Base-by-base conservation (phyloP, 2,797 vertebrate genomes). In the Muscicapa striata region DNA sequence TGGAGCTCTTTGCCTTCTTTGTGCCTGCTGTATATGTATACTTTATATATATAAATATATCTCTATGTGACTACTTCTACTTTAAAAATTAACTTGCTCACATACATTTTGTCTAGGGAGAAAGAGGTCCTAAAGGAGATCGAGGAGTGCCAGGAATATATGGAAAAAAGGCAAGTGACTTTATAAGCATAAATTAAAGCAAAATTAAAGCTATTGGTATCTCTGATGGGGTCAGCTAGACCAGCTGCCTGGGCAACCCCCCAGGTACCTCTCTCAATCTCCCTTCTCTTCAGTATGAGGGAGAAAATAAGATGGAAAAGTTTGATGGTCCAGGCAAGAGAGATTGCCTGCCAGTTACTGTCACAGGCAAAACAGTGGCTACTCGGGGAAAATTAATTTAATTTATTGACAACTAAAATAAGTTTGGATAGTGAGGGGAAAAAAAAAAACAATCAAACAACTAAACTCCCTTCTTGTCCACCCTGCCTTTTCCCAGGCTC, bases 61-160 rank as follows among this genome's bases (percentile, higher is more conserved):
- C 6, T 69, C 20, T 57, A 26, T 70, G 20, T 46, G 64, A 52
- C 5, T 70, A 43, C 21, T 81, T 91, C 5, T 72, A 2, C 86
- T 94, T 89, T 40, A 9, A 67, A 85, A 89, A 34, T 57, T 74
- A 72, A 75, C 32, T 78, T 79, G 49, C 63, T 90, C 23, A 29
- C 30, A 29, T 32, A 13, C 32, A 15, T 94, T 96, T 95, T 97
- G 9, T 95, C 84, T 94, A 99, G 99, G 99, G 99, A 79, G 97
- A 98, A 88, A 91, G 78, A 26, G 99, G 99, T 76, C 96, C 96
- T 80, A 98, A 98, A 90, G 99, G 99, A 94, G 97, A 97, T 52
- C 95, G 96, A 96, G 99, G 99, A 68, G 94, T 97, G 59, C 96
- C 97, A 46, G 99, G 99, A 96, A 97, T 98, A 97, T 97, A 98